These are phyloP conservation scores for Leptinotarsa lineolata DNA, from an alignment of 1,140 invertebrate species.

Conservation along the genomic window DNA sequence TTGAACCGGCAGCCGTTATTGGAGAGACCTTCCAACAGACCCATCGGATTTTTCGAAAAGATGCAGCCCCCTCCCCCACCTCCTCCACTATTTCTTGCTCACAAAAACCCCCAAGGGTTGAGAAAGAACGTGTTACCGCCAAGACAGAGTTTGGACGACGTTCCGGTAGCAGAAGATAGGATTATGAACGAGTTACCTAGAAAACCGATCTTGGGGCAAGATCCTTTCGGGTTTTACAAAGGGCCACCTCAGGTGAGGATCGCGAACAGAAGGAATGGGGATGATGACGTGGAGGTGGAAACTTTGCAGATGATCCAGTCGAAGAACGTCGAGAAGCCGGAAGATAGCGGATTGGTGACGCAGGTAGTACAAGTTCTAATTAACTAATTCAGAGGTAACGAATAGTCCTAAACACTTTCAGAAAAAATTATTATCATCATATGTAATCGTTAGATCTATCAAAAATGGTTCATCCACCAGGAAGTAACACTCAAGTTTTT, in stretches of 20 bases:
- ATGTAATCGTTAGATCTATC: too few species aligned
- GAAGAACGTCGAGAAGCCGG: slow-evolving; percentile 49
- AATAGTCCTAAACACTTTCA: too few species aligned
- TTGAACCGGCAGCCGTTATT: slow-evolving; percentile 52
- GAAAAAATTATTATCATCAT: too few species aligned
- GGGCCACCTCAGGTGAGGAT: slow-evolving; percentile 49
- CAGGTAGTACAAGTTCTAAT: not conserved
- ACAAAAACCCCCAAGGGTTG: slow-evolving; percentile 44
- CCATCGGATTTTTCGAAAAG: slow-evolving; percentile 54
- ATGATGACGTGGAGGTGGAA: slow-evolving; percentile 55
- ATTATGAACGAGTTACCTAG: slow-evolving; percentile 42
- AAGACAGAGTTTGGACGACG: slow-evolving; percentile 40
- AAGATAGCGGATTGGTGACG: slow-evolving; percentile 27
- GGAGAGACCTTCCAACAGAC: slow-evolving; percentile 53
- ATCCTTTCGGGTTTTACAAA: slow-evolving; percentile 47
- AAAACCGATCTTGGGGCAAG: slow-evolving; percentile 25
- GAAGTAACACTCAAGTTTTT: too few species aligned
- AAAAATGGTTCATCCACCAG: too few species aligned
- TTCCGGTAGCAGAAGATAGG: slow-evolving; percentile 38
- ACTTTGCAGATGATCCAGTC: slow-evolving; percentile 71
- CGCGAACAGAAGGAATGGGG: slow-evolving; percentile 45
- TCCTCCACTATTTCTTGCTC: slow-evolving; percentile 35
- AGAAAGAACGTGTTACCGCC: slow-evolving; percentile 32
- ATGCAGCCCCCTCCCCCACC: slow-evolving; percentile 60
- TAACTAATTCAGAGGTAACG: not conserved